These are phyloP conservation scores for Neria commutata DNA, from an alignment of 2,888 invertebrate species.

Conservation along the genomic window DNA sequence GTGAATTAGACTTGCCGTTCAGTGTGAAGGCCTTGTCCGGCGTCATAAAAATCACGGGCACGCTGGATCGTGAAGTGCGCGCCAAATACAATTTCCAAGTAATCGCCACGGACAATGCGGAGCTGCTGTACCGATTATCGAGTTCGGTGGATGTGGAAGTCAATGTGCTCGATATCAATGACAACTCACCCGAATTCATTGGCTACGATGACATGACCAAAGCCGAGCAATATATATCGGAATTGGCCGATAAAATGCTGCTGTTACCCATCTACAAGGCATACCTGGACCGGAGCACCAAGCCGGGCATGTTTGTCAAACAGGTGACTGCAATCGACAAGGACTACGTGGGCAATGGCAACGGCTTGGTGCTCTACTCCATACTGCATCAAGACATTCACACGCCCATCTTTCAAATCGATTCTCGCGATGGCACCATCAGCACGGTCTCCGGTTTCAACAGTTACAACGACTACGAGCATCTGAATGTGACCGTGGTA, in stretches of 20 bases:
- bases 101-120: conserved; percentile 76
- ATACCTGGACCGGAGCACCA: conserved; percentile 75
- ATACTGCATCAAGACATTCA: conserved; percentile 70
- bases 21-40: conserved; percentile 73
- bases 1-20: conserved; percentile 69
- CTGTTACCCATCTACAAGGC: conserved; percentile 77
- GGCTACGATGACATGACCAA: conserved; percentile 70
- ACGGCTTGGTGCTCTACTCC: conserved; percentile 81
- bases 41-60: conserved; percentile 74
- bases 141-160: conserved; percentile 80
- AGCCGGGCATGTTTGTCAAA: conserved; percentile 75
- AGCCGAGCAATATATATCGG: conserved; percentile 46
- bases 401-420: conserved; percentile 74
- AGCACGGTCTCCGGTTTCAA: conserved; percentile 71
- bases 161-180: conserved; percentile 82
- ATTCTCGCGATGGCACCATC: conserved; percentile 83
- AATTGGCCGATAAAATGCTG: conserved; percentile 43
- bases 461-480: conserved; percentile 59
- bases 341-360: conserved; percentile 85
- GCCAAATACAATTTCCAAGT: conserved; percentile 75
- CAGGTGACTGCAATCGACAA: conserved; percentile 83
- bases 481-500: conserved; percentile 78
- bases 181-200: conserved; percentile 81
- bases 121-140: conserved; percentile 65
- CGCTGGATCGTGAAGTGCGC: conserved; percentile 76